Evolutionary conservation across 2,797 vertebrate genomes (phyloP).

Genomic region (Poecilia wingei): DNA sequence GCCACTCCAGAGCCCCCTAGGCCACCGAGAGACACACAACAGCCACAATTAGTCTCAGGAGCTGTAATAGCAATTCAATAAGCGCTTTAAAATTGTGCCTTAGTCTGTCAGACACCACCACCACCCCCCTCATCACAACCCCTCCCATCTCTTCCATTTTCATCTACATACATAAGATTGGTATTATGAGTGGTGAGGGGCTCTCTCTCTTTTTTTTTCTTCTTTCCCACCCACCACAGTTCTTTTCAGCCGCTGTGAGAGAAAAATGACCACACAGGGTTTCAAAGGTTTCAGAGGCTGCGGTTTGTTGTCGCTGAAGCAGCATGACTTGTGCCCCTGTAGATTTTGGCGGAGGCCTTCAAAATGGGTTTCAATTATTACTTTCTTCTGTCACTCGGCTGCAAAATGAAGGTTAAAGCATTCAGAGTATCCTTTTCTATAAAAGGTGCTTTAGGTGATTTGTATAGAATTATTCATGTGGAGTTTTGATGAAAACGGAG

Average conservation of each 20-base stretch:
- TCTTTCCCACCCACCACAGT: slow-evolving; percentile 78
- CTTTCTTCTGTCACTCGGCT: slow-evolving; percentile 61
- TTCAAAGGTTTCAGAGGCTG: slow-evolving; percentile 77
- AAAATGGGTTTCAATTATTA: slow-evolving; percentile 66
- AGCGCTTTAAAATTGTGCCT: slow-evolving; percentile 80
- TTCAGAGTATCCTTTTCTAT: slow-evolving; percentile 52
- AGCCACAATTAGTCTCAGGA: slow-evolving; percentile 83
- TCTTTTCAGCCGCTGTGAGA: slow-evolving; percentile 77
- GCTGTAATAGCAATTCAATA: slow-evolving; percentile 82
- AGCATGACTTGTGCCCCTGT: slow-evolving; percentile 79
- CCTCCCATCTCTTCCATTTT: slow-evolving; percentile 71
- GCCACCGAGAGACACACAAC: slow-evolving; percentile 79
- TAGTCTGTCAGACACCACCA: slow-evolving; percentile 68
- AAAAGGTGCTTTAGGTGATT: slow-evolving; percentile 33
- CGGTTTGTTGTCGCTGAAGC: slow-evolving; percentile 74
- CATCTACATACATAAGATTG: slow-evolving; percentile 79
- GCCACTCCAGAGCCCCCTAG: slow-evolving; percentile 78
- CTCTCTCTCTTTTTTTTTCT: slow-evolving; percentile 51
- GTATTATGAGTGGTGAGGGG: slow-evolving; percentile 78
- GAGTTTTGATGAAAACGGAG: background rate
- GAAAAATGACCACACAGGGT: slow-evolving; percentile 80
- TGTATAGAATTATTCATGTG: slow-evolving; percentile 15
- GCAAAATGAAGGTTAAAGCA: slow-evolving; percentile 56
- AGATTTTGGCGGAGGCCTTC: slow-evolving; percentile 66
- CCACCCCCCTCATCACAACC: slow-evolving; percentile 62